These are phyloP conservation scores for Margaritifera margaritifera DNA, from an alignment of 2,888 invertebrate genomes.

Conservation along the genomic window DNA sequence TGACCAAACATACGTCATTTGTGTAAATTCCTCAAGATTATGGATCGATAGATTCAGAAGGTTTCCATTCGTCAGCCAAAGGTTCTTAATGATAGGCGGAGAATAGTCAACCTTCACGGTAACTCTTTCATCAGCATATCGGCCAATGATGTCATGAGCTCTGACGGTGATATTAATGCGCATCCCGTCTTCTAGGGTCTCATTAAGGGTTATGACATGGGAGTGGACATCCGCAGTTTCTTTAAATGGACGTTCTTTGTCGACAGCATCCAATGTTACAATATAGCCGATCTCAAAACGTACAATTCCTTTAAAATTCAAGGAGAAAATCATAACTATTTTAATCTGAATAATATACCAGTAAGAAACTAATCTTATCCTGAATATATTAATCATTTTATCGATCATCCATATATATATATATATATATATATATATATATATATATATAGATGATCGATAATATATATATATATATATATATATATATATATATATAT, in stretches of 20 bases:
- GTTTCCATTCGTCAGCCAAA: constrained; percentile 42
- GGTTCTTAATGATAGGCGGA: constrained; percentile 32
- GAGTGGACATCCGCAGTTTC: too few species aligned
- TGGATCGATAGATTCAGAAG: constrained; percentile 39
- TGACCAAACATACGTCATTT: constrained; percentile 39
- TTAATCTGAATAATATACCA: too few species aligned
- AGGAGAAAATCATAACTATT: not conserved
- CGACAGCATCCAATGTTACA: constrained; percentile 8
- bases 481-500: too few species aligned
- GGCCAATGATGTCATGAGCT: constrained; percentile 29
- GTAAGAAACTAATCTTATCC: too few species aligned
- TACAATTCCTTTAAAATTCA: constrained; percentile 23
- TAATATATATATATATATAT: too few species aligned
- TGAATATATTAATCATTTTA: too few species aligned
- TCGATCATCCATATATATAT: too few species aligned
- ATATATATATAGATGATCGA: too few species aligned
- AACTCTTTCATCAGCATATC: constrained; percentile 28
- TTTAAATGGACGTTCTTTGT: too few species aligned
- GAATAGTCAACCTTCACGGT: constrained; percentile 32
- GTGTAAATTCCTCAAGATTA: constrained; percentile 29
- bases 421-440: too few species aligned
- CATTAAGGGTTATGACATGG: constrained; percentile 9
- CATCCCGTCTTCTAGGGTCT: constrained; percentile 29
- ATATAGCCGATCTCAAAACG: constrained; percentile 18
- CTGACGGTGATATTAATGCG: constrained; percentile 25